Evolutionary conservation across 2,797 vertebrate species (phyloP).

Genomic region (Sylvilagus floridanus): DNA sequence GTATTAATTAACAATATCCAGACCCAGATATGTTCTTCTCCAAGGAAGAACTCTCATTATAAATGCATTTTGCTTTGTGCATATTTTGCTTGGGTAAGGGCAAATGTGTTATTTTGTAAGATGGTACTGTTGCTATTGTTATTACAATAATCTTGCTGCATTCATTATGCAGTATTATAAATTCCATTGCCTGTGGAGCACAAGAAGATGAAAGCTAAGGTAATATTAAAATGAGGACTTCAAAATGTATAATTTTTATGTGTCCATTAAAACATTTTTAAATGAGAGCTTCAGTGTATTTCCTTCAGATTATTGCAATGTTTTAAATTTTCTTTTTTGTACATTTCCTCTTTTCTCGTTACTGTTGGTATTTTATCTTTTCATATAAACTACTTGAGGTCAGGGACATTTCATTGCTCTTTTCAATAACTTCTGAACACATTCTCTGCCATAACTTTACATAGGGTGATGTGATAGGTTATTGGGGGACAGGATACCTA

Average conservation of each 20-base stretch:
- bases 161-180: not conserved
- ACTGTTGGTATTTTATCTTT: slow-evolving; percentile 30
- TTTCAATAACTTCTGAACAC: slow-evolving; percentile 4
- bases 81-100: slow-evolving; percentile 56
- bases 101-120: slow-evolving; percentile 32
- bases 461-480: not conserved
- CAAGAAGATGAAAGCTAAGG: not conserved
- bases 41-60: slow-evolving; percentile 15
- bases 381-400: not conserved
- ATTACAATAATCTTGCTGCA: slow-evolving; percentile 13
- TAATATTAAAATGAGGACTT: not conserved
- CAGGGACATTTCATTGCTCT: not conserved
- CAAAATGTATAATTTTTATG: not conserved
- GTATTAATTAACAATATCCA: slow-evolving; percentile 1
- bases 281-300: not conserved
- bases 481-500: not conserved
- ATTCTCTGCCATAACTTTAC: not conserved
- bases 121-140: not conserved
- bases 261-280: not conserved
- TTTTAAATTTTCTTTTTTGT: not conserved
- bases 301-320: not conserved
- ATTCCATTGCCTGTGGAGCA: not conserved
- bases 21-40: slow-evolving; percentile 14
- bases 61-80: slow-evolving; percentile 48
- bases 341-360: not conserved